Evolutionary conservation across 2,797 vertebrate species (phyloP), one percentile per base, ranked within the genome.

Genomic region (Syndactyla subalaris): DNA sequence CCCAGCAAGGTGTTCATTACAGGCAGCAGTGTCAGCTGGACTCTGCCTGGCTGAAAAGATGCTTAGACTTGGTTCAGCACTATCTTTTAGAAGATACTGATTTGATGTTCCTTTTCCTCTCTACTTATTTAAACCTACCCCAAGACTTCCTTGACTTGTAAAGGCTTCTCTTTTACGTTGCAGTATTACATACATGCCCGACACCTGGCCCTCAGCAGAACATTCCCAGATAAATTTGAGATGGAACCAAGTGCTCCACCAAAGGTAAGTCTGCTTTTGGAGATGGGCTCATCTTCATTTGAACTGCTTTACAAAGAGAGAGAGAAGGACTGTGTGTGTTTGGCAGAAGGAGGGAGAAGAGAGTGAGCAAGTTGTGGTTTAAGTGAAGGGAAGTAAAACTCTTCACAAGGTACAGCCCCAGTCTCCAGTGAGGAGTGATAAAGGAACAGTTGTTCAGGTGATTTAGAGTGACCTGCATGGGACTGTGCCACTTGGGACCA

Each of bases 181-280:
- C 95, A 99, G 99, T 99, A 98, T 96, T 99, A 99, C 90, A 98
- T 98, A 87, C 99, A 99, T 5, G 98, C 99, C 59, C 98, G 99
- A n/a, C 98, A 98, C 74, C 94, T 99, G 85, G 98, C 99, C 12
- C 98, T 99, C 68, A 99, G 98, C 97, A 98, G 98, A 97, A 98
- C 98, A 27, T 99, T 99, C 96, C 99, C 99, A 38, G 99, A 99
- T 10, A 98, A 98, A 96, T 99, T 99, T 88, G 98, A 98, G 76
- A 96, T 98, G 97, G 99, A 99, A 81, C 97, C 98, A 43, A 97
- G 94, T 61, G 97, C 98, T 58, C 98, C 98, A 29, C 98, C 98
- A 58, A 98, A 97, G 98, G 99, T 99, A 96, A 87, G 6, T 21
- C 68, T 77, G 21, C 43, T 78, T 77, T 62, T 76, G 48, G 41